phyloP scores from a whole-genome alignment of 64 coral and sea anemone species.

The Anthopleura sola region DNA sequence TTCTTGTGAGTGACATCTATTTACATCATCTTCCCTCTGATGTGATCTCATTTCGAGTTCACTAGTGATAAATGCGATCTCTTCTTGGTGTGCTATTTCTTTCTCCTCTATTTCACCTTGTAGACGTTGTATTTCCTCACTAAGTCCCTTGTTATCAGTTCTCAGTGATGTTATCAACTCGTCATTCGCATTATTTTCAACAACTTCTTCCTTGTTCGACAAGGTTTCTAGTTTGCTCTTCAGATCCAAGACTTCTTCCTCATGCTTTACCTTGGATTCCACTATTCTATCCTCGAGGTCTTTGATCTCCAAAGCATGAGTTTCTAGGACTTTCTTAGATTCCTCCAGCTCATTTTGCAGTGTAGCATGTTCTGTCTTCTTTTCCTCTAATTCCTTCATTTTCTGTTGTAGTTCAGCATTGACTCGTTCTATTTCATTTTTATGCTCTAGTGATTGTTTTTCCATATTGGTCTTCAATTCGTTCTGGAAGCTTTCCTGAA shows the following conservation, averaged over 20 bases:
- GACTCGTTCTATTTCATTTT: slow-evolving; percentile 53
- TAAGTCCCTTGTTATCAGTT: slow-evolving; percentile 69
- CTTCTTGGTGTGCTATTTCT: slow-evolving; percentile 46
- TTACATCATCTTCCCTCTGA: slow-evolving; percentile 55
- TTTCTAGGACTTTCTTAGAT: neutral
- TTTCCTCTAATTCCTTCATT: slow-evolving; percentile 49
- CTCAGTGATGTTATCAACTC: slow-evolving; percentile 61
- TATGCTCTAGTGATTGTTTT: slow-evolving; percentile 55
- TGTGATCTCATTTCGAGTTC: slow-evolving; percentile 68
- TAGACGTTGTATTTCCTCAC: slow-evolving; percentile 54
- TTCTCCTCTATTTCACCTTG: slow-evolving; percentile 60
- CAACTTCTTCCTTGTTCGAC: slow-evolving; percentile 33
- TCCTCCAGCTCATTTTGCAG: neutral
- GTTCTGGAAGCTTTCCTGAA: slow-evolving; percentile 62
- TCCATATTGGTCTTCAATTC: slow-evolving; percentile 58
- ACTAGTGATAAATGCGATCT: slow-evolving; percentile 49
- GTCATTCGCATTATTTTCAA: slow-evolving; percentile 30
- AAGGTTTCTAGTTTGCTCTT: slow-evolving; percentile 59
- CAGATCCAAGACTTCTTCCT: slow-evolving; percentile 42
- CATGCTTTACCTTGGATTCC: slow-evolving; percentile 4
- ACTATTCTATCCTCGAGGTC: neutral
- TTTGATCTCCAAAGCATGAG: slow-evolving; percentile 9
- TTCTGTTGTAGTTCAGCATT: slow-evolving; percentile 55
- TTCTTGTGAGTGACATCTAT: slow-evolving; percentile 70
- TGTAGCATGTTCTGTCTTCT: slow-evolving; percentile 33